Conservation (phyloP, 2,888 invertebrate species). For the Panopea generosa region DNA sequence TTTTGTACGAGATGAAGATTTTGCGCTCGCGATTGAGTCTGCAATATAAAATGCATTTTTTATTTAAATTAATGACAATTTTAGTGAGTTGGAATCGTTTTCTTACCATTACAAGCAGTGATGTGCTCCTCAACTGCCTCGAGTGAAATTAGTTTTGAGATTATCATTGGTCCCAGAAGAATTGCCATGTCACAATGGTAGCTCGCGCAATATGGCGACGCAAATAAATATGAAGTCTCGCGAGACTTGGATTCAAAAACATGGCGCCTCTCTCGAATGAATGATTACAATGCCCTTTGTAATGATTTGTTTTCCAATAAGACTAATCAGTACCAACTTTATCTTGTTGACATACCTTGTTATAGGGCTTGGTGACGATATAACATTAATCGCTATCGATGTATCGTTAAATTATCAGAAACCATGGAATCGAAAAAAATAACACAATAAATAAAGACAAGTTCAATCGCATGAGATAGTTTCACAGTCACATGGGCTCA, state of each 20-base stretch:
- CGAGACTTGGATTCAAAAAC: constrained; percentile 30
- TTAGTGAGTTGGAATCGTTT: constrained; percentile 47
- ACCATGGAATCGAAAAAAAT: neutral
- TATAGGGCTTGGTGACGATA: too few species aligned
- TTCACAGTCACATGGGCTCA: constrained; percentile 11
- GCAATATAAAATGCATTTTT: constrained; percentile 37
- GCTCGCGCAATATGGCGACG: constrained; percentile 50
- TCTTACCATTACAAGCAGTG: constrained; percentile 39
- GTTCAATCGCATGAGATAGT: constrained; percentile 6
- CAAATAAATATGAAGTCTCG: constrained; percentile 33
- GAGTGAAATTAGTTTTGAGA: constrained; percentile 37
- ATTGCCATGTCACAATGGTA: constrained; percentile 20
- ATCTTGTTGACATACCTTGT: too few species aligned
- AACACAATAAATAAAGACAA: constrained; percentile 13
- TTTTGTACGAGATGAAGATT: constrained; percentile 39
- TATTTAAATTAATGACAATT: constrained; percentile 58
- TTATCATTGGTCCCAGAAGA: constrained; percentile 29
- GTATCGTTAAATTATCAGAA: too few species aligned
- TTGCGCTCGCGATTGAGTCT: constrained; percentile 42
- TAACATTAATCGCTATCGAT: too few species aligned
- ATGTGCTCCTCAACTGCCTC: constrained; percentile 35
- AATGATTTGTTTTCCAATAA: constrained; percentile 6
- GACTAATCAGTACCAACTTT: neutral
- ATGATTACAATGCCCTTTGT: neutral
- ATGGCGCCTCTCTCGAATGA: constrained; percentile 2